Conservation (phyloP, 2,113 vertebrate species). For the Mungos mungo region DNA sequence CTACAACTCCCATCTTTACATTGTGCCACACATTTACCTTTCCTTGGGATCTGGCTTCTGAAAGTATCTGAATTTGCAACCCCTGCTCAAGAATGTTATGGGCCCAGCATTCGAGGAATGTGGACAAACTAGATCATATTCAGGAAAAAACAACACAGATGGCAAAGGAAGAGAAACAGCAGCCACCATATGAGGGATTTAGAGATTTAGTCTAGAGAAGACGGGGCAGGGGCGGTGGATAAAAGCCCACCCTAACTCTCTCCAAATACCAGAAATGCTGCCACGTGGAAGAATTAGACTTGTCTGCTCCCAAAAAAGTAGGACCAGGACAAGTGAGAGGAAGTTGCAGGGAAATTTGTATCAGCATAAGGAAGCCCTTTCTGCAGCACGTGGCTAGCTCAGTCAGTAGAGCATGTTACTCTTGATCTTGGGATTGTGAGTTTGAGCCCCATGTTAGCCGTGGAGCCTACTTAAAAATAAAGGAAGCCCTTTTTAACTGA, state of each 20-base stretch:
- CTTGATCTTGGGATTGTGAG: no score
- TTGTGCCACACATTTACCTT: not conserved
- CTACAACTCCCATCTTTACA: not conserved
- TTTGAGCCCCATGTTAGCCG: no score
- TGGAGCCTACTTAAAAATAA: no score
- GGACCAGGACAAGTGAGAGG: not conserved
- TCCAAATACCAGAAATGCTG: not conserved
- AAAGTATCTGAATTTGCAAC: not conserved
- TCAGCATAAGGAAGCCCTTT: not conserved
- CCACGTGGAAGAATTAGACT: not conserved
- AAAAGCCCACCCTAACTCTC: not conserved
- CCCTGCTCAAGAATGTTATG: not conserved
- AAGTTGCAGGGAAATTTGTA: not conserved
- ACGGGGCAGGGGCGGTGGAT: not conserved
- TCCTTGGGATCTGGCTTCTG: not conserved
- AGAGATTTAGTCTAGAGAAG: not conserved
- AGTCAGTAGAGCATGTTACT: no score
- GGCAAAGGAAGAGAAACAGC: not conserved
- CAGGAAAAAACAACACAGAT: slow-evolving; percentile 1
- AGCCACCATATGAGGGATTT: not conserved
- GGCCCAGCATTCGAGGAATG: not conserved
- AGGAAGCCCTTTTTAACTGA: not conserved
- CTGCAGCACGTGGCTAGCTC: not conserved
- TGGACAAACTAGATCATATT: not conserved
- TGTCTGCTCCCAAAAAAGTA: not conserved